Conservation (phyloP, 2,888 invertebrate species). For the Dromius quadrimaculatus region DNA sequence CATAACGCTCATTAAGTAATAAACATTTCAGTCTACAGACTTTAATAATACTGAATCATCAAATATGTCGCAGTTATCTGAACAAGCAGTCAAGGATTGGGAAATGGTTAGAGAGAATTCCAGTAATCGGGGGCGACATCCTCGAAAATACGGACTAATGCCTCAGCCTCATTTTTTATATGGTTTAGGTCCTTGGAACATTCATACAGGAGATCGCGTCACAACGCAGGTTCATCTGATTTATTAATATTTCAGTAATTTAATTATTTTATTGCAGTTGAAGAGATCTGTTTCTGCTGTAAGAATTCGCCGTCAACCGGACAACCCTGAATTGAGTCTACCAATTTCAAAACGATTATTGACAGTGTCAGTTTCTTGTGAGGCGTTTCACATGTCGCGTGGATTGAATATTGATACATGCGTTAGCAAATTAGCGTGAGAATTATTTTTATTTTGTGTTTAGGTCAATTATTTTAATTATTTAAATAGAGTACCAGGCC, state of each 20-base stretch:
- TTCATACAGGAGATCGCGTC: conserved; percentile 66
- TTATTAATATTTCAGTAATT: not conserved
- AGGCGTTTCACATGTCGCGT: conserved; percentile 60
- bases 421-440: conserved; percentile 43
- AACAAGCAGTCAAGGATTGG: conserved; percentile 61
- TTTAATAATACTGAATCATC: conserved; percentile 32
- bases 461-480: no score
- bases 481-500: conserved; percentile 56
- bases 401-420: conserved; percentile 39
- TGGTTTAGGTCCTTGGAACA: conserved; percentile 68
- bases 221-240: conserved; percentile 63
- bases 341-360: conserved; percentile 67
- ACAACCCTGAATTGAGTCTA: conserved; percentile 65
- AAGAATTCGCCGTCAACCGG: conserved; percentile 62
- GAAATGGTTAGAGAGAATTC: conserved; percentile 58
- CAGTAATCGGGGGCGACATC: conserved; percentile 59
- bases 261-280: conserved; percentile 56
- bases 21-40: conserved; percentile 54
- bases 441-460: not conserved
- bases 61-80: conserved; percentile 58
- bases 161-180: conserved; percentile 67
- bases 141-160: conserved; percentile 66
- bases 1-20: conserved; percentile 4
- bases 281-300: conserved; percentile 67
- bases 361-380: conserved; percentile 66